Evolutionary conservation across 2,113 vertebrate genomes (phyloP).

Genomic region (Elachura formosa): DNA sequence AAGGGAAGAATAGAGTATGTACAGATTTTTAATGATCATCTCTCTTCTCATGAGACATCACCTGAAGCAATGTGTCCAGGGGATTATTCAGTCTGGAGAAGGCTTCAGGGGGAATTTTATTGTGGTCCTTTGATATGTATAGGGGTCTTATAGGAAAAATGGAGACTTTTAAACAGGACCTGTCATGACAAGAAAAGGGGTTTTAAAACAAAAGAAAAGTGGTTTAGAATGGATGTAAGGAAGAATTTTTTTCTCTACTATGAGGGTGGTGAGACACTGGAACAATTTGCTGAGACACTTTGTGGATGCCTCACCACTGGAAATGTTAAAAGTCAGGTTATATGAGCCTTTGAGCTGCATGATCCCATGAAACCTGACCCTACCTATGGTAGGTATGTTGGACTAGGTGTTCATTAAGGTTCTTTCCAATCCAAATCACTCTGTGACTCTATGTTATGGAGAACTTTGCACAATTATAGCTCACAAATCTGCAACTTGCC

Average conservation of each 20-base stretch:
- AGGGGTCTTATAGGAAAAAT: neutral
- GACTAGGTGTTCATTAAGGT: neutral
- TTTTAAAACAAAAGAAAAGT: neutral
- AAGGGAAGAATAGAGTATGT: neutral
- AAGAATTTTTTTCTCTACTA: neutral
- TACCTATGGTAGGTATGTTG: neutral
- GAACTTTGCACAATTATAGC: neutral
- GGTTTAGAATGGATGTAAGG: neutral
- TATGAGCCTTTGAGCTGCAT: neutral
- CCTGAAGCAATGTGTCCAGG: neutral
- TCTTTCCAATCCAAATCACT: neutral
- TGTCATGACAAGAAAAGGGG: neutral
- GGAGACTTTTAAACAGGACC: neutral
- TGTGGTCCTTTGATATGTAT: accelerated
- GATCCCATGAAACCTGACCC: neutral
- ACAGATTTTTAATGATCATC: neutral
- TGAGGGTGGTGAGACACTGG: neutral
- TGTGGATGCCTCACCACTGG: neutral
- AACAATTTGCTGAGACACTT: neutral
- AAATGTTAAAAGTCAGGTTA: neutral
- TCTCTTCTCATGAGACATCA: neutral
- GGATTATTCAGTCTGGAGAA: neutral
- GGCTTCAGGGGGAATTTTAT: neutral
- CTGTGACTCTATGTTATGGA: neutral
- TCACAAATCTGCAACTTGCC: neutral